A percentile compares a stretch with the other conserved stretches of the same genome.
These are phyloP conservation scores for Amphipyra tragopoginis DNA, from an alignment of 2,888 invertebrate species.

Conservation along the genomic window DNA sequence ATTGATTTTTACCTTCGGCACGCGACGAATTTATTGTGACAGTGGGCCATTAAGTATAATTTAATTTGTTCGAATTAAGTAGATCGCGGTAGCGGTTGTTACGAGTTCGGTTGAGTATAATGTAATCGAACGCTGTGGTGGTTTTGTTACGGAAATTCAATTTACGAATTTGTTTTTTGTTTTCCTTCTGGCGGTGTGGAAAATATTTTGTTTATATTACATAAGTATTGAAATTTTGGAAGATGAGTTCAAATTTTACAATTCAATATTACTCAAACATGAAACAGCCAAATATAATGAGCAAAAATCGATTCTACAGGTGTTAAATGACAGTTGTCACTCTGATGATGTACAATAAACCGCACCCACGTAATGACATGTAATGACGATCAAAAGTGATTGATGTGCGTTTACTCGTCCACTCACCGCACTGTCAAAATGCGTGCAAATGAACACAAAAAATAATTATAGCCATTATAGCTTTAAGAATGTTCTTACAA, in stretches of 20 bases:
- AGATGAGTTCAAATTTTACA: too few species aligned
- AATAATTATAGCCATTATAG: slow-evolving; percentile 12
- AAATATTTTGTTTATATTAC: too few species aligned
- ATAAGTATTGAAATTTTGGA: too few species aligned
- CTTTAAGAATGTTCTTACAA: slow-evolving; percentile 30
- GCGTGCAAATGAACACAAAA: slow-evolving; percentile 19
- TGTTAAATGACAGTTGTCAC: slow-evolving; percentile 44
- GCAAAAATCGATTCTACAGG: slow-evolving; percentile 33
- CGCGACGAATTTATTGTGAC: slow-evolving; percentile 40
- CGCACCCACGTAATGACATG: slow-evolving; percentile 24
- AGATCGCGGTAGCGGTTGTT: slow-evolving; percentile 9
- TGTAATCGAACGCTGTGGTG: neutral
- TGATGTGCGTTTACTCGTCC: slow-evolving; percentile 21
- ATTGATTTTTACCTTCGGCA: slow-evolving; percentile 63
- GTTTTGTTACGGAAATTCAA: neutral
- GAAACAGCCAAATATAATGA: slow-evolving; percentile 17
- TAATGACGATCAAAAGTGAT: slow-evolving; percentile 35
- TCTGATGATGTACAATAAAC: slow-evolving; percentile 12
- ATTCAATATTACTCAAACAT: neutral
- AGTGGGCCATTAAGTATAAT: slow-evolving; percentile 13
- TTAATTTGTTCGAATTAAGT: slow-evolving; percentile 18
- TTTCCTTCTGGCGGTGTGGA: too few species aligned
- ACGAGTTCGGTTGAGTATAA: neutral
- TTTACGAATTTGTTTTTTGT: neutral
- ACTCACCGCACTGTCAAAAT: slow-evolving; percentile 17